Conservation (phyloP, 2,888 invertebrate species). For the Incurvaria masculella region DNA sequence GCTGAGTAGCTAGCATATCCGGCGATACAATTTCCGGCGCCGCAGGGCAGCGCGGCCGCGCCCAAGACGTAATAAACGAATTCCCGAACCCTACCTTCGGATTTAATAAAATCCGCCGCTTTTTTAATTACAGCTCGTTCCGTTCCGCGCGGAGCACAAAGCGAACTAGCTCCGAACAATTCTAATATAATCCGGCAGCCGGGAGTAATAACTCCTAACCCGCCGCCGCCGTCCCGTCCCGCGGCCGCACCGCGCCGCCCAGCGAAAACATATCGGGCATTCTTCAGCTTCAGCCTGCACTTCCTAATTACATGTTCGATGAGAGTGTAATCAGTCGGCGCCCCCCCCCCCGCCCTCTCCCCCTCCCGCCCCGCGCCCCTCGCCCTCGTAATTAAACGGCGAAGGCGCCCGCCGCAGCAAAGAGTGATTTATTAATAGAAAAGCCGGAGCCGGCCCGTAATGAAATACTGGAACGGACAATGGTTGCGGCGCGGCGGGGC, state of each 20-base stretch:
- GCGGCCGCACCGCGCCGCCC: constrained; percentile 34
- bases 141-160: not conserved
- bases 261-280: constrained; percentile 15
- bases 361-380: no score
- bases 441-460: constrained; percentile 46
- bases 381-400: constrained; percentile 48
- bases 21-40: no score
- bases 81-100: not conserved
- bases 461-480: constrained; percentile 56
- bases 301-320: constrained; percentile 57
- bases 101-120: not conserved
- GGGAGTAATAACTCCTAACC: constrained; percentile 34
- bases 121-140: not conserved
- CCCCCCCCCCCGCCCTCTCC: constrained; percentile 16
- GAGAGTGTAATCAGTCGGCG: constrained; percentile 56
- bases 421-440: constrained; percentile 59
- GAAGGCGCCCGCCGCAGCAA: constrained; percentile 30
- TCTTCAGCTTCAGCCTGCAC: constrained; percentile 26
- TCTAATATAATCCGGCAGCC: constrained; percentile 16
- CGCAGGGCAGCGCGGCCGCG: constrained; percentile 13
- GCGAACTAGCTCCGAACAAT: not conserved
- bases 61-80: not conserved
- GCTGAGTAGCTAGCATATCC: no score
- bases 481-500: constrained; percentile 35
- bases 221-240: constrained; percentile 22